Evolutionary conservation across 2,888 invertebrate species (phyloP), one percentile per base, ranked within the genome.

Genomic region (Lithophane ornitopus): DNA sequence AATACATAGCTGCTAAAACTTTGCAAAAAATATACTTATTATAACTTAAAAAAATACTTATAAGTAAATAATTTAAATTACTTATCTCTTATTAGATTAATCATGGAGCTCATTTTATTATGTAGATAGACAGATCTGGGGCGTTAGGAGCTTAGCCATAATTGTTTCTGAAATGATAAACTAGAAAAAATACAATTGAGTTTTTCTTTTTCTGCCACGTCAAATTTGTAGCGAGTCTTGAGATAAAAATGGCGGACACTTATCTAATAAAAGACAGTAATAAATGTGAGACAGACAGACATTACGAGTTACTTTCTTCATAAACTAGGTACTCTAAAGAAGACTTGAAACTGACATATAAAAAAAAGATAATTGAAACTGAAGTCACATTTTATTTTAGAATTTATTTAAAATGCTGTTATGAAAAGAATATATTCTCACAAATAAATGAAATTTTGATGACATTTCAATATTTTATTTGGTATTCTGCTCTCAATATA

Each of bases 261-360:
- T 74, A 59, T 75, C 26, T 78, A 59, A 68, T 77, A 71, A 70
- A 75, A 75, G 46, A 49, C n/a, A 7, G 65, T 26, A 56, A 76
- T 77, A 82, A 80, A 82, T 54, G 52, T 54, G 54, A 56, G 65
- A 62, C 28, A 84, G 85, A 76, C 81, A 80, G 75, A 52, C 19
- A 59, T 65, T 59, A 28, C 2, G 28, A 54, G 58, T 46, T 7
- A 49, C 3, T 65, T 59, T 59, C 65, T 46, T 41, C 39, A 41
- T 19, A 8, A 52, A 14, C 28, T 41, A 41, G 11, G 14, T 46
- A 56, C 34, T 61, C 8, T 7, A 44, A 39, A 58, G 19, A 39
- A 52, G 34, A 44, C 4, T 46, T 19, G 14, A 44, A 34, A 54
- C 28, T 46, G 14, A 46, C 52, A 61, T 41, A 61, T 41, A 78